Base-by-base conservation (phyloP, 2,113 vertebrate species). In the Panurus biarmicus region DNA sequence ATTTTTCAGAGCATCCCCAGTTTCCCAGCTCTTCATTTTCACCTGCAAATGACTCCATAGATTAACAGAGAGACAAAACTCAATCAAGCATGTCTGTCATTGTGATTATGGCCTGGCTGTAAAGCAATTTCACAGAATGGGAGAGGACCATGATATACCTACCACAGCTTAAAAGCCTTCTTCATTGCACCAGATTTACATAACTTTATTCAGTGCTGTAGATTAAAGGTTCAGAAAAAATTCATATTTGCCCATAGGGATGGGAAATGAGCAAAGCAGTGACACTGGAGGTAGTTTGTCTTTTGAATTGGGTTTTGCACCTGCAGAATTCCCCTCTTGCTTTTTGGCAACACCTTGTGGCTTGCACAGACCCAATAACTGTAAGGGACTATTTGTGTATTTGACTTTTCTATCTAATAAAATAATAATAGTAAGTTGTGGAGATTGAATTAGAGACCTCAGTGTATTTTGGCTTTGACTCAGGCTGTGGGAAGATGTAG, bases 61-160 rank as follows among this genome's bases (percentile, higher is more conserved):
- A 93, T 95, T 95, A 96, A 85, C 80, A 87, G 78, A 82, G 90
- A 96, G 90, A 95, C 93, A 93, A 95, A 96, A 90, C 78, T 93
- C 93, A 82, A 93, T 96, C 95, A 96, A 78, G 89, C 92, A 84
- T 75, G 45, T 82, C 93, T 96, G 92, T 91, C 95, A 90, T 38
- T 78, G 82, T 0, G 6, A 94, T 96, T 96, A 94, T 64, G 61
- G 64, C 73, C 75, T 67, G 61, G 84, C 80, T 93, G 89, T 91
- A 96, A 96, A 96, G 87, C 82, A 95, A 87, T 96, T 93, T 95
- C 76, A 80, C 93, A 77, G 88, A 81, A 77, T 48, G 75, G 75
- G 71, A 89, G 77, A 95, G 48, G 69, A 57, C 85, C 42, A 12
- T 76, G 71, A 83, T 85, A 91, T 36, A 79, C 42, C 47, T 80